phyloP scores from a whole-genome alignment of 2,888 invertebrate genomes.

The Callosobruchus maculatus region DNA sequence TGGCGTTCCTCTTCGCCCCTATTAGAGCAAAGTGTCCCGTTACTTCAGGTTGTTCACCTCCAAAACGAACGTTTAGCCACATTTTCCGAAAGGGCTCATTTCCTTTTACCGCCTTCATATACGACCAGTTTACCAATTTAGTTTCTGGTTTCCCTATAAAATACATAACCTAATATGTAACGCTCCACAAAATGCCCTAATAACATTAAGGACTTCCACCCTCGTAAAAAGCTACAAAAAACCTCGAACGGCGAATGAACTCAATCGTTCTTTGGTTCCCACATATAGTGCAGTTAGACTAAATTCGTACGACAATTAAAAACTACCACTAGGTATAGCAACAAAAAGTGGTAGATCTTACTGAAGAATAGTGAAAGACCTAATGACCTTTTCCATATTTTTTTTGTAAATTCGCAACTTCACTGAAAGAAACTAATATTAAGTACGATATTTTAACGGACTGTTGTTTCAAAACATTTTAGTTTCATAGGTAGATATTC shows the following conservation, averaged over 20 bases:
- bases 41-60: neutral
- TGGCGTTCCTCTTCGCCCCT: neutral
- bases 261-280: neutral
- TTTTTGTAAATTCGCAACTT: too few relatives aligned
- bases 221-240: neutral
- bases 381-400: too few relatives aligned
- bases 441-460: too few relatives aligned
- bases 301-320: neutral
- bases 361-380: too few relatives aligned
- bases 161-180: neutral
- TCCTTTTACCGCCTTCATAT: neutral
- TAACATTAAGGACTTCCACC: neutral
- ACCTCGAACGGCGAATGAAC: neutral
- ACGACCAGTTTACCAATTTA: neutral
- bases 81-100: neutral
- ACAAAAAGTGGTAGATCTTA: too few relatives aligned
- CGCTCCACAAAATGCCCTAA: neutral
- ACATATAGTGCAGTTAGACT: neutral
- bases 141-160: neutral
- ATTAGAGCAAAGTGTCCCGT: neutral
- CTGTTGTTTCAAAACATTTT: too few relatives aligned
- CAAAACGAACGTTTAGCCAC: neutral
- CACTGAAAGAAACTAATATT: too few relatives aligned
- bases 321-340: too few relatives aligned
- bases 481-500: too few relatives aligned